Percentiles rank a stretch among this genome's conserved stretches.
Conservation (phyloP, 2,113 vertebrate species). For the Caretta caretta region DNA sequence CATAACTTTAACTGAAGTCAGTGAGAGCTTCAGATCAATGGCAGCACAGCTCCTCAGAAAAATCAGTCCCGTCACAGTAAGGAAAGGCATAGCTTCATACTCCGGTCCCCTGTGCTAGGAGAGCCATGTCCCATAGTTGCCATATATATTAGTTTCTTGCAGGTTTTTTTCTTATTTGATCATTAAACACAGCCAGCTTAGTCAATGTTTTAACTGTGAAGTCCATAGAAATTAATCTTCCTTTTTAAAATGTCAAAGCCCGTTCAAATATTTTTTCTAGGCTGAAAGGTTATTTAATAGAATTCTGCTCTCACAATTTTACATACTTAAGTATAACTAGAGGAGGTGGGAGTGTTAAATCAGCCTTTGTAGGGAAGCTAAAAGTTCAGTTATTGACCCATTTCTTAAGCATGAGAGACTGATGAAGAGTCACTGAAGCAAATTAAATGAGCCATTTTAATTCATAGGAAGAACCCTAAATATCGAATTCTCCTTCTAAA, state of each 20-base stretch:
- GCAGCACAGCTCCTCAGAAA: background rate
- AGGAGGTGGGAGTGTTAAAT: slow-evolving; percentile 31
- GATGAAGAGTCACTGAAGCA: slow-evolving; percentile 22
- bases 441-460: background rate
- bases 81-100: background rate
- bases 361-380: slow-evolving; percentile 14
- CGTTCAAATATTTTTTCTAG: slow-evolving; percentile 2
- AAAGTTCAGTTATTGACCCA: slow-evolving; percentile 30
- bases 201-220: slow-evolving; percentile 67
- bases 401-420: slow-evolving; percentile 24
- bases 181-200: slow-evolving; percentile 52
- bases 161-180: background rate
- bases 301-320: background rate
- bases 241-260: slow-evolving; percentile 24
- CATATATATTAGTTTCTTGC: background rate
- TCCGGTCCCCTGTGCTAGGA: rapidly evolving
- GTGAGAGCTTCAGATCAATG: background rate
- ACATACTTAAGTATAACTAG: slow-evolving; percentile 18
- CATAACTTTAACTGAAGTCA: background rate
- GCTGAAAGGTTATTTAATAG: slow-evolving; percentile 11
- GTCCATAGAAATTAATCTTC: slow-evolving; percentile 56
- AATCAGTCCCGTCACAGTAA: background rate
- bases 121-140: background rate
- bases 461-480: background rate
- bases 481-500: background rate